Evolutionary conservation across 2,113 vertebrate species (phyloP).

Genomic region (Scomber scombrus): DNA sequence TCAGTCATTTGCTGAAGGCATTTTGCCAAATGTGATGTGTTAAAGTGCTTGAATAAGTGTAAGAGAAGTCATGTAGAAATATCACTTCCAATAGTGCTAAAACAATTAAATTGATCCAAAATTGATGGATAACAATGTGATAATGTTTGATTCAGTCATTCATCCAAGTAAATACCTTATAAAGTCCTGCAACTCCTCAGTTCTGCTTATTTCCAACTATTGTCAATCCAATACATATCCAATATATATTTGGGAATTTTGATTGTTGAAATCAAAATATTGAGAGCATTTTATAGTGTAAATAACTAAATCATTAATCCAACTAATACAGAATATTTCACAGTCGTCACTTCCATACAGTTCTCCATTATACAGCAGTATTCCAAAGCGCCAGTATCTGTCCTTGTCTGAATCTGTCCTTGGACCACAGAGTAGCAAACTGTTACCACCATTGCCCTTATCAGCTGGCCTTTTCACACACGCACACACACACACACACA

Average conservation of each 20-base stretch:
- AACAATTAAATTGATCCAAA: not conserved
- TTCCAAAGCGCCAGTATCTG: constrained; percentile 18
- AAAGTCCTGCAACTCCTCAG: not conserved
- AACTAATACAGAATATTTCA: not conserved
- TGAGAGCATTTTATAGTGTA: too few relatives aligned
- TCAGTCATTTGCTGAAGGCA: not conserved
- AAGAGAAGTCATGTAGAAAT: not conserved
- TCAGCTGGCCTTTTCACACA: constrained; percentile 52
- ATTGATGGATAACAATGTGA: not conserved
- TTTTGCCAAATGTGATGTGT: not conserved
- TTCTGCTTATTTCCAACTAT: not conserved
- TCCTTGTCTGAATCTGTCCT: constrained; percentile 58
- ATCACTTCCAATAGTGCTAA: too few relatives aligned
- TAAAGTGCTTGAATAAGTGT: too few relatives aligned
- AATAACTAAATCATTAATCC: not conserved
- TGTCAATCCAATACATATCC: not conserved
- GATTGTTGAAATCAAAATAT: too few relatives aligned
- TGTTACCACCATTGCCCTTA: constrained; percentile 62
- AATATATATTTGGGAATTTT: too few relatives aligned
- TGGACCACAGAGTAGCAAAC: constrained; percentile 50
- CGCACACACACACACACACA: not conserved
- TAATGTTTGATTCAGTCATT: not conserved
- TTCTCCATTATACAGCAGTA: not conserved
- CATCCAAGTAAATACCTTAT: not conserved
- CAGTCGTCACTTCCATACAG: not conserved